phyloP scores from a whole-genome alignment of 2,888 invertebrate species.

The Hyles lineata region DNA sequence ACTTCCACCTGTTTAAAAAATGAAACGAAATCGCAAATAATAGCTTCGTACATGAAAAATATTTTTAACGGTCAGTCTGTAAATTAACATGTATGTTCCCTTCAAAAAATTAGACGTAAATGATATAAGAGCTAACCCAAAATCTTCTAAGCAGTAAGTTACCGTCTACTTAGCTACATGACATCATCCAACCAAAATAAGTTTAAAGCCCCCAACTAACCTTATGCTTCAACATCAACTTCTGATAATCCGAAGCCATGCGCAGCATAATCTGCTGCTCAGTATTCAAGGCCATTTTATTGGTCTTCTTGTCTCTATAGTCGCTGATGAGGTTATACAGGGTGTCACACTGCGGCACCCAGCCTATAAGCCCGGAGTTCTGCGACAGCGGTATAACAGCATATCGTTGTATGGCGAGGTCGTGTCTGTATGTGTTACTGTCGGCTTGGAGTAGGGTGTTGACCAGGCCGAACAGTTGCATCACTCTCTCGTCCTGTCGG shows the following conservation, averaged over 20 bases:
- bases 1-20: constrained; percentile 89
- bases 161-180: too few species aligned
- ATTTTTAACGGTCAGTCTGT: too few species aligned
- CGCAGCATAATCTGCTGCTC: constrained; percentile 98
- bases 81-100: too few species aligned
- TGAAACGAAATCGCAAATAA: background rate
- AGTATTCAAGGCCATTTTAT: constrained; percentile 94
- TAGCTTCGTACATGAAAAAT: background rate
- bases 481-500: constrained; percentile 98
- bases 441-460: constrained; percentile 97
- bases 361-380: constrained; percentile 98
- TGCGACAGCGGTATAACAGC: constrained; percentile 99
- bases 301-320: constrained; percentile 96
- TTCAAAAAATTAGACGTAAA: too few species aligned
- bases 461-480: constrained; percentile 98
- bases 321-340: constrained; percentile 98
- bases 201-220: constrained; percentile 69
- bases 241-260: constrained; percentile 99
- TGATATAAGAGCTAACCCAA: too few species aligned
- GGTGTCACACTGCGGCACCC: constrained; percentile 99
- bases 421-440: constrained; percentile 96
- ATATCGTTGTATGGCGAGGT: constrained; percentile 93
- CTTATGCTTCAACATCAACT: constrained; percentile 98
- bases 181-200: background rate
- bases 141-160: too few species aligned